Conservation (phyloP, 1,140 invertebrate species). For the Nasonia vitripennis region DNA sequence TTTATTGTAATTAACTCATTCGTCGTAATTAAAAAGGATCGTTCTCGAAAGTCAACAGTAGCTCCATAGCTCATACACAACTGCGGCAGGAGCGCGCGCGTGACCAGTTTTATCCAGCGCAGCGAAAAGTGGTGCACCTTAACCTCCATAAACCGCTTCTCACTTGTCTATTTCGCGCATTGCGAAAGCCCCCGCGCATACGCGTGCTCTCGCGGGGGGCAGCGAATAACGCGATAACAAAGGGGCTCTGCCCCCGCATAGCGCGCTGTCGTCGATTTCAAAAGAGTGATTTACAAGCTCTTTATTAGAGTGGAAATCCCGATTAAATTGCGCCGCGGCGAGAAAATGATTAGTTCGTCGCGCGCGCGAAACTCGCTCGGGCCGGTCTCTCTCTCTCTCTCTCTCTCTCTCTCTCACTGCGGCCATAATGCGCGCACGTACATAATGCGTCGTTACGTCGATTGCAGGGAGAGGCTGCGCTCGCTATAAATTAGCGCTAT, state of each 20-base stretch:
- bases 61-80: not conserved
- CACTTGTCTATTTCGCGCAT: constrained; percentile 2
- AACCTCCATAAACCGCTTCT: not conserved
- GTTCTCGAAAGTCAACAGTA: too few relatives aligned
- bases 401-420: too few relatives aligned
- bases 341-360: constrained; percentile 37
- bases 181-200: not conserved
- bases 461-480: constrained; percentile 24
- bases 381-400: not conserved
- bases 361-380: constrained; percentile 2
- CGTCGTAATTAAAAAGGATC: too few relatives aligned
- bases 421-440: not conserved
- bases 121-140: not conserved
- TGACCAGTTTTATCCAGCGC: not conserved
- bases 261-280: constrained; percentile 27
- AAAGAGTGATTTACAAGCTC: constrained; percentile 37
- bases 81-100: not conserved
- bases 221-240: not conserved
- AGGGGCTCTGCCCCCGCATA: not conserved
- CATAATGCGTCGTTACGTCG: constrained; percentile 11
- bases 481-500: constrained; percentile 69
- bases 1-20: not conserved
- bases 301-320: constrained; percentile 37
- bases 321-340: constrained; percentile 14
- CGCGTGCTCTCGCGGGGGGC: too few relatives aligned